Base-by-base conservation (phyloP, 2,888 invertebrate species). In the Thelaira solivaga region DNA sequence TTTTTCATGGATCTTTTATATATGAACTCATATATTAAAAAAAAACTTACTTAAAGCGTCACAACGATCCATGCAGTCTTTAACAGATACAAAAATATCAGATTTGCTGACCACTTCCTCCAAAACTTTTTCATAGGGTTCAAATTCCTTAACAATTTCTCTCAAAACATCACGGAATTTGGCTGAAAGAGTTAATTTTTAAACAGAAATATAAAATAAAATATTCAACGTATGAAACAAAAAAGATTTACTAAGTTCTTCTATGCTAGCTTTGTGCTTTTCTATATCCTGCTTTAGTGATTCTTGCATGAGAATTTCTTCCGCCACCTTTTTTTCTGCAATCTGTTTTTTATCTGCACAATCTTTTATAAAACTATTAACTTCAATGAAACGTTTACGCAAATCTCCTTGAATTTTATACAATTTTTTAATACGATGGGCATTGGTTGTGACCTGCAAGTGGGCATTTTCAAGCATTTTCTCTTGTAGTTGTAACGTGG, bases 51-150 rank as follows among this genome's bases (percentile, higher is more conserved):
- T 89, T 22, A 89, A 61, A 0, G 89, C 89, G 85, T 89, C 89
- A 71, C 88, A 88, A 0, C 88, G 85, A 76, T 86, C 87, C 45
- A 88, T 87, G 57, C 88, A 87, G 77, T 89, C 89, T 24, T 89
- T 87, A 0, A 86, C 82, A 0, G 89, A 87, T 1, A 82, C 83
- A 71, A 85, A 87, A 8, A 86, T 84, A 67, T 87, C 86, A 0
- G 85, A 85, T 22, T 83, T 80, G 6, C 82, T 53, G 1, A 89
- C 86, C 5, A 88, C 88, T 20, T 88, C 85, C 11, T 88, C 74
- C 1, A 89, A 81, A 0, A 89, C 86, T 2, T 69, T 74, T 71
- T 89, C 88, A 67, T 89, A 89, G 0, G 86, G 86, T 39, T 86
- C 83, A 41, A 87, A 86, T 26, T 88, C 83, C 4, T 83, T 67